phyloP scores from a whole-genome alignment of 2,888 invertebrate species.

The Leucania comma region DNA sequence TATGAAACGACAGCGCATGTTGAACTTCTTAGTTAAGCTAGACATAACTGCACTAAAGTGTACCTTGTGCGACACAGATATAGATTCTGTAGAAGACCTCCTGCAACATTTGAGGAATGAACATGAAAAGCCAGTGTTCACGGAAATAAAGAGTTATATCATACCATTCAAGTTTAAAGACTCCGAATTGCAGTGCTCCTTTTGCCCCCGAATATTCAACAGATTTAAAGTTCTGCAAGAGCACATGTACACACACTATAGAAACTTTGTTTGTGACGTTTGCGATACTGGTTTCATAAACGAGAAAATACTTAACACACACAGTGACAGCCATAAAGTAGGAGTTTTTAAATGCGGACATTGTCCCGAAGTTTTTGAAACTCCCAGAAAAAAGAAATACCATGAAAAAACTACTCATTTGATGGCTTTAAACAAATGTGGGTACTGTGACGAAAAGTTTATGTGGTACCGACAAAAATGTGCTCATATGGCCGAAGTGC shows the following conservation, averaged over 20 bases:
- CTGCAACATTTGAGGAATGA: constrained; percentile 40
- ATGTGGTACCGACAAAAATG: constrained; percentile 50
- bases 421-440: constrained; percentile 71
- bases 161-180: constrained; percentile 75
- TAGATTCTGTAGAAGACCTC: constrained; percentile 44
- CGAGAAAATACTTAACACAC: constrained; percentile 37
- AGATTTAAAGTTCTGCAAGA: constrained; percentile 69
- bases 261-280: constrained; percentile 69
- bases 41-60: constrained; percentile 73
- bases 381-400: constrained; percentile 62
- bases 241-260: constrained; percentile 73
- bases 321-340: constrained; percentile 42
- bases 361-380: constrained; percentile 68
- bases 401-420: constrained; percentile 67
- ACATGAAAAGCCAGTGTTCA: constrained; percentile 53
- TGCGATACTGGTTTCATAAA: constrained; percentile 69
- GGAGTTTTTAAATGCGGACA: constrained; percentile 66
- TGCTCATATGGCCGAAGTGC: constrained; percentile 64
- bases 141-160: constrained; percentile 68
- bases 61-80: constrained; percentile 38
- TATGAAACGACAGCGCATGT: constrained; percentile 64
- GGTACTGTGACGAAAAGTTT: constrained; percentile 61
- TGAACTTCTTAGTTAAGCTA: constrained; percentile 72
- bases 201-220: constrained; percentile 63
- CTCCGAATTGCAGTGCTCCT: constrained; percentile 62